Evolutionary conservation across 2,797 vertebrate genomes (phyloP).

Genomic region (Poeciliopsis presidionis): DNA sequence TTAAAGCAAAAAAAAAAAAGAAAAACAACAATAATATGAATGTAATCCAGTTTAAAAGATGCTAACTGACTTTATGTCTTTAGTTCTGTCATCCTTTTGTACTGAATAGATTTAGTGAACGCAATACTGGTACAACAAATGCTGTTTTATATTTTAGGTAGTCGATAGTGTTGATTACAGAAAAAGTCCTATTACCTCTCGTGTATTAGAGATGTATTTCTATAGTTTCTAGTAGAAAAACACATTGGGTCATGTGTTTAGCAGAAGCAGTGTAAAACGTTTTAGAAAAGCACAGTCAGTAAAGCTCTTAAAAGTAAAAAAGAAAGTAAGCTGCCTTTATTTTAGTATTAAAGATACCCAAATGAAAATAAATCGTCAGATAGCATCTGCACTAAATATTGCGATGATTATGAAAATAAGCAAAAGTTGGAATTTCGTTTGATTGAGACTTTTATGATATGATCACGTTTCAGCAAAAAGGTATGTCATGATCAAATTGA

Average conservation of each 20-base stretch:
- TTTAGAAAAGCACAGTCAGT: constrained; percentile 74
- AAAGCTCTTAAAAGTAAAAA: constrained; percentile 30
- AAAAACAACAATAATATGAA: constrained; percentile 46
- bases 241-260: constrained; percentile 14
- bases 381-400: background rate
- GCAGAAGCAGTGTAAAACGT: constrained; percentile 28
- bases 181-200: background rate
- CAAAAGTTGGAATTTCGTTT: background rate
- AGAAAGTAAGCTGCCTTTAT: constrained; percentile 16
- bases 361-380: background rate
- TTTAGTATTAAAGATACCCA: constrained; percentile 8
- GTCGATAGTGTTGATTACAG: constrained; percentile 48
- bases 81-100: constrained; percentile 45
- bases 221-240: constrained; percentile 17
- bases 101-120: constrained; percentile 59
- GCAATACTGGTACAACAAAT: constrained; percentile 28
- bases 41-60: constrained; percentile 85
- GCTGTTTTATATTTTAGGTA: constrained; percentile 53
- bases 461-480: background rate
- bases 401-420: constrained; percentile 10
- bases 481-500: background rate
- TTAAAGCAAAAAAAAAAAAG: constrained; percentile 65
- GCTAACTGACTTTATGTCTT: constrained; percentile 64
- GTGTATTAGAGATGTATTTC: background rate
- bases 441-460: background rate